These are phyloP conservation scores for Phlogophora meticulosa DNA, from an alignment of 2,888 invertebrate species.

Conservation along the genomic window DNA sequence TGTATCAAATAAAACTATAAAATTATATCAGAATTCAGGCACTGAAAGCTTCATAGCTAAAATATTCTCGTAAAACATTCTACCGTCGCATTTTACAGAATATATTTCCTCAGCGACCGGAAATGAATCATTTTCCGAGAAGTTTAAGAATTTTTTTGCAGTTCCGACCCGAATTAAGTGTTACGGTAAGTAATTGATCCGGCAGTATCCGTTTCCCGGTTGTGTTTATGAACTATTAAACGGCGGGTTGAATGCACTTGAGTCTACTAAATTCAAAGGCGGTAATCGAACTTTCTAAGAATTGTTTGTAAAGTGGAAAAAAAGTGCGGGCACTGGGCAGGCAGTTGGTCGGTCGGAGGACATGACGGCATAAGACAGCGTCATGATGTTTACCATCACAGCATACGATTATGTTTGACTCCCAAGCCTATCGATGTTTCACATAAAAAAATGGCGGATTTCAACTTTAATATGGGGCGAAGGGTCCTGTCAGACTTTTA, in stretches of 20 bases:
- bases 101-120: slow-evolving; percentile 66
- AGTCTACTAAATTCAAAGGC: no score
- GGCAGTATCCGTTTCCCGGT: slow-evolving; percentile 32
- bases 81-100: slow-evolving; percentile 32
- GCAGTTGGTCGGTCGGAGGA: no score
- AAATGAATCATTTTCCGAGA: slow-evolving; percentile 74
- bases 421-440: no score
- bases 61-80: slow-evolving; percentile 48
- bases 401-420: no score
- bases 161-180: slow-evolving; percentile 62
- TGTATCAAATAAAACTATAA: slow-evolving; percentile 58
- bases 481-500: no score
- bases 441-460: no score
- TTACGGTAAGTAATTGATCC: slow-evolving; percentile 62
- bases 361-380: no score
- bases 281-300: no score
- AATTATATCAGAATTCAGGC: slow-evolving; percentile 48
- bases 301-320: no score
- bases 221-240: slow-evolving; percentile 26
- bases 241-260: slow-evolving; percentile 4
- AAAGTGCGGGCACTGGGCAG: no score
- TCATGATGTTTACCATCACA: no score
- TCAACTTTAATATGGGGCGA: no score
- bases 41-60: slow-evolving; percentile 54
- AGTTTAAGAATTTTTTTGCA: slow-evolving; percentile 70